Conservation (phyloP, 2,888 invertebrate species). For the Rotaria magnacalcarata region DNA sequence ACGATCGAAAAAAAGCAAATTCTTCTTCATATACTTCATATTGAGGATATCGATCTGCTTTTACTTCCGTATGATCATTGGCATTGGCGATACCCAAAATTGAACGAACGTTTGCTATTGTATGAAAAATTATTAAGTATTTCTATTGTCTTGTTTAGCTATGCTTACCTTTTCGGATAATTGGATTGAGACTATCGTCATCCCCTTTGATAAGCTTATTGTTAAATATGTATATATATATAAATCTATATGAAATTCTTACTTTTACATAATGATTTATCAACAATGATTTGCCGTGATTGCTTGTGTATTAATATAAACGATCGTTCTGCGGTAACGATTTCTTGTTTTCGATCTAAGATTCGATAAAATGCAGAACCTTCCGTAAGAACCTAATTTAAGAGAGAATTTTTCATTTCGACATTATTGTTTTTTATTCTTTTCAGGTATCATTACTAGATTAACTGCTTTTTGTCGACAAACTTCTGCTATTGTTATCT, state of each 20-base stretch:
- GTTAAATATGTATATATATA: neutral
- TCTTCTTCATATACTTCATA: neutral
- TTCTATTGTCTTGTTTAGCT: neutral
- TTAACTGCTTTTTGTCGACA: constrained; percentile 56
- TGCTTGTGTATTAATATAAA: constrained; percentile 22
- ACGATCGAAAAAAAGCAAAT: no score
- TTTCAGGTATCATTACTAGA: constrained; percentile 50
- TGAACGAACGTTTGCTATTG: constrained; percentile 39
- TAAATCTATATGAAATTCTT: neutral
- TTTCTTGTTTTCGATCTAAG: constrained; percentile 17
- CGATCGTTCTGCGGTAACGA: neutral
- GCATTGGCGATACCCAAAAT: neutral
- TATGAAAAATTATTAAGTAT: constrained; percentile 39
- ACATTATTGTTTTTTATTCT: neutral
- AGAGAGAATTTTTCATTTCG: neutral
- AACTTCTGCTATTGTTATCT: constrained; percentile 55
- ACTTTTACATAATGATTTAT: constrained; percentile 32
- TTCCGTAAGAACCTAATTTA: constrained; percentile 53
- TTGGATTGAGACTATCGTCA: constrained; percentile 16
- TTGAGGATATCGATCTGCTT: constrained; percentile 28
- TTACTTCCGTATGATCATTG: neutral
- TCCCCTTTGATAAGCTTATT: neutral
- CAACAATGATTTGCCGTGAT: constrained; percentile 1
- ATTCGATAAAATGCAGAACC: constrained; percentile 56
- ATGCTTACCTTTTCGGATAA: neutral